Percentiles rank a stretch among this genome's conserved stretches.
Conservation (phyloP, 2,113 vertebrate species). For the Chauna torquata region DNA sequence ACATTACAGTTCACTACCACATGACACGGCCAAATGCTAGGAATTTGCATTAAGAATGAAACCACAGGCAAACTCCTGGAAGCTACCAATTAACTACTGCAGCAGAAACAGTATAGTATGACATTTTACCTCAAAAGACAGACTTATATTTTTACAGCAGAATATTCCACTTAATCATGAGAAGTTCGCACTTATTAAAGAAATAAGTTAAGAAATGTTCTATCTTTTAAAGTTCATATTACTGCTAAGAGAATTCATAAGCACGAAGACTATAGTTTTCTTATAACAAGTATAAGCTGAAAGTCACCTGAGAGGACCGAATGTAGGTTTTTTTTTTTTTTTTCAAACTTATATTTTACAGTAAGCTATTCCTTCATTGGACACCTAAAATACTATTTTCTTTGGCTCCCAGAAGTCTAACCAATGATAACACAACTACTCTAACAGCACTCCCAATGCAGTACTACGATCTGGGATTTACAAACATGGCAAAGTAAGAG, state of each 20-base stretch:
- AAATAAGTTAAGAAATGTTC: neutral
- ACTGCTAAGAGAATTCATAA: neutral
- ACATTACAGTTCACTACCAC: neutral
- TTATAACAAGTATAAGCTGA: neutral
- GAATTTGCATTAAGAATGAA: slow-evolving; percentile 8
- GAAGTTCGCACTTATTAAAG: neutral
- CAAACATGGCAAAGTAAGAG: neutral
- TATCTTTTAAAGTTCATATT: neutral
- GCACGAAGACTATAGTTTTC: neutral
- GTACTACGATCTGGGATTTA: neutral
- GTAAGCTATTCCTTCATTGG: neutral
- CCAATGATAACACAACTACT: neutral
- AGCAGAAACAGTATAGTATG: neutral
- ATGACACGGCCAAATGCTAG: neutral
- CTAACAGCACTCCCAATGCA: neutral
- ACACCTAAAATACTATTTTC: neutral
- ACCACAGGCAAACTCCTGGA: neutral
- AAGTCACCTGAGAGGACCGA: neutral
- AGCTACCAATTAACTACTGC: neutral
- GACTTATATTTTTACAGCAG: neutral
- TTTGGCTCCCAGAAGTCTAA: neutral
- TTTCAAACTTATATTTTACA: neutral
- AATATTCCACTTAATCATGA: neutral
- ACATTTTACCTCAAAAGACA: neutral
- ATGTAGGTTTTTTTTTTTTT: neutral